These are phyloP conservation scores for Oryzias woworae DNA, from an alignment of 2,113 vertebrate species.

Conservation along the genomic window DNA sequence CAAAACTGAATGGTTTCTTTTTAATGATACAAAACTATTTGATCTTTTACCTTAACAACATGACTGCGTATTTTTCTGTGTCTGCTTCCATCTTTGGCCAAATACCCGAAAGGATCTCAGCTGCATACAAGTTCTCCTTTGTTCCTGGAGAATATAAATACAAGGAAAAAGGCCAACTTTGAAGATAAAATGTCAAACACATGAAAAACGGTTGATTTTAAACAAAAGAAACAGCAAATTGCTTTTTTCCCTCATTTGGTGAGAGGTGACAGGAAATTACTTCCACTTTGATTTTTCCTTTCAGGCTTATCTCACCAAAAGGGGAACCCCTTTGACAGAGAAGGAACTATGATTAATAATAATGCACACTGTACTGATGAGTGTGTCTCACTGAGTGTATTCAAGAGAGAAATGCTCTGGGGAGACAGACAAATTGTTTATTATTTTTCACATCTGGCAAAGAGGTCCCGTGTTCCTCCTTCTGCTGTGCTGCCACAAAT, in stretches of 20 bases:
- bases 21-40: not conserved
- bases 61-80: constrained; percentile 77
- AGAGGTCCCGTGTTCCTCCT: constrained; percentile 9
- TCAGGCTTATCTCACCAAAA: constrained; percentile 30
- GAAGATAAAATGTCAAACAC: constrained; percentile 30
- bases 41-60: constrained; percentile 83
- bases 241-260: constrained; percentile 24
- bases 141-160: constrained; percentile 75
- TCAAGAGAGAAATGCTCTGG: constrained; percentile 5
- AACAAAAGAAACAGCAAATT: constrained; percentile 28
- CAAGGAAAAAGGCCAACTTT: constrained; percentile 26
- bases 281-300: constrained; percentile 23
- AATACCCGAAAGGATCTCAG: constrained; percentile 78
- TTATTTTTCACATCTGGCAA: constrained; percentile 14
- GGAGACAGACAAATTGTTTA: constrained; percentile 18
- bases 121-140: constrained; percentile 76
- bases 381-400: not conserved
- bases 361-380: not conserved
- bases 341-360: constrained; percentile 9
- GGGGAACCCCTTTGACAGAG: constrained; percentile 18
- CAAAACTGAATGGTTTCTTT: not conserved
- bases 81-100: constrained; percentile 80
- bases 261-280: constrained; percentile 21
- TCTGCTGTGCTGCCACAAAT: constrained; percentile 20
- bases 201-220: constrained; percentile 20